Base-by-base conservation (phyloP, 2,113 vertebrate species). In the Osmerus mordax region DNA sequence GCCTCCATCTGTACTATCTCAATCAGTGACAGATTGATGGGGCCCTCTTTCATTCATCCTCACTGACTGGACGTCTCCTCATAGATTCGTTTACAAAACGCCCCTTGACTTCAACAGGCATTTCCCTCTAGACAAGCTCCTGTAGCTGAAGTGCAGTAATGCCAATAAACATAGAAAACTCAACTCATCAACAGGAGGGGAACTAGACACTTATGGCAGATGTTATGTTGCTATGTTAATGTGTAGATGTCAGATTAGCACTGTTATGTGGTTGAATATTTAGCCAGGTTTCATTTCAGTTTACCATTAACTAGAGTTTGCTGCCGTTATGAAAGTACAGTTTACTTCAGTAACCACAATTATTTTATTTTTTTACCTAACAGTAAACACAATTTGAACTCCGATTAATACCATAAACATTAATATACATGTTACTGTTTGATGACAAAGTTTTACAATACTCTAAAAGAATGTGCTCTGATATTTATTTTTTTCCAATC, bases 21-120 rank as follows among this genome's bases (percentile, higher is more conserved):
- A 92, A 89, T 89, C 90, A 91, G 83, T 91, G 91, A 91, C 84
- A 89, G 91, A 90, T 91, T 91, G 91, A 93, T 90, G 87, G 89
- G 87, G 87, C 71, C 41, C 87, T 87, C 87, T 87, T 87, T 76
- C 73, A 87, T 92, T 90, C 87, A 89, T 87, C 81, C 88, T 82
- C 83, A 91, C 87, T 86, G 86, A 90, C 87, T 67, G 77, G 82
- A 83, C 73, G 82, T 84, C 80, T 86, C 63, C 58, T 76, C 73
- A 60, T 63, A 81, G 84, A 83, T 84, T 75, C 81, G 75, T 81
- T 79, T 83, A 83, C 85, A 87, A 89, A 90, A 72, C 18, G 80
- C 72, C 64, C 73, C 67, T 3, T 76, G 70, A 81, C 73, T 86
- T 73, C 53, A 66, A 78, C 60, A 66, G 80, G 83, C 81, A 86